Conservation (phyloP, 2,888 invertebrate species). For the Osmoderma eremita region DNA sequence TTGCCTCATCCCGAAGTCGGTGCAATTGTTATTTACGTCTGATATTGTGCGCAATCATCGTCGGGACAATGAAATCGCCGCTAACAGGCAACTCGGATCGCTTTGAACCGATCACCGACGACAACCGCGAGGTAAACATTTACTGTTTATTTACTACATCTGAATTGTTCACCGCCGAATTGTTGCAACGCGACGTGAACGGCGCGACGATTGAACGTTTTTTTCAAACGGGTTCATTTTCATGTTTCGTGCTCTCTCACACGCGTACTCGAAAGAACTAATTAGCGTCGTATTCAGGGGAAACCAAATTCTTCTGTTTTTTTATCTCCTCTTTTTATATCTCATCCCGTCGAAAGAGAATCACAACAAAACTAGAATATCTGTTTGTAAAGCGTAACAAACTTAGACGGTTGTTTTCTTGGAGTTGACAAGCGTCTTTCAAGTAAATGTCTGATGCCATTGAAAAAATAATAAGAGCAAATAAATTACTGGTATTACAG, state of each 20-base stretch:
- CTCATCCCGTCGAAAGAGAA: neutral
- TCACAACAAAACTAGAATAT: neutral
- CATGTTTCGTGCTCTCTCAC: neutral
- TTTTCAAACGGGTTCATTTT: too few relatives aligned
- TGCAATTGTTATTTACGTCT: slow-evolving; percentile 62
- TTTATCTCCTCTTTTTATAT: slow-evolving; percentile 1
- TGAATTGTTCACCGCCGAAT: slow-evolving; percentile 49
- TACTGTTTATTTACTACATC: slow-evolving; percentile 47
- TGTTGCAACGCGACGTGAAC: slow-evolving; percentile 40
- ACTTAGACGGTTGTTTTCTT: neutral
- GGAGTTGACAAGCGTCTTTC: slow-evolving; percentile 7
- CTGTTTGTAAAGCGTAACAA: slow-evolving; percentile 8
- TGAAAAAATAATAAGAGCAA: too few relatives aligned
- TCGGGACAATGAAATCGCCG: slow-evolving; percentile 60
- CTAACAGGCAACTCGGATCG: slow-evolving; percentile 53
- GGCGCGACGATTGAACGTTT: slow-evolving; percentile 13
- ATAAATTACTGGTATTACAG: too few relatives aligned
- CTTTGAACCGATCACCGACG: slow-evolving; percentile 52
- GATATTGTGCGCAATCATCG: slow-evolving; percentile 62
- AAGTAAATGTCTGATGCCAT: neutral
- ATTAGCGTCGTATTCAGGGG: slow-evolving; percentile 39
- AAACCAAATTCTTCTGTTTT: slow-evolving; percentile 2
- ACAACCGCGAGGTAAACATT: slow-evolving; percentile 47
- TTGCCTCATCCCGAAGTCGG: slow-evolving; percentile 59
- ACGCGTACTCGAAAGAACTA: slow-evolving; percentile 23